These are phyloP conservation scores for Monopterus albus DNA, from an alignment of 2,113 vertebrate genomes.

Conservation along the genomic window DNA sequence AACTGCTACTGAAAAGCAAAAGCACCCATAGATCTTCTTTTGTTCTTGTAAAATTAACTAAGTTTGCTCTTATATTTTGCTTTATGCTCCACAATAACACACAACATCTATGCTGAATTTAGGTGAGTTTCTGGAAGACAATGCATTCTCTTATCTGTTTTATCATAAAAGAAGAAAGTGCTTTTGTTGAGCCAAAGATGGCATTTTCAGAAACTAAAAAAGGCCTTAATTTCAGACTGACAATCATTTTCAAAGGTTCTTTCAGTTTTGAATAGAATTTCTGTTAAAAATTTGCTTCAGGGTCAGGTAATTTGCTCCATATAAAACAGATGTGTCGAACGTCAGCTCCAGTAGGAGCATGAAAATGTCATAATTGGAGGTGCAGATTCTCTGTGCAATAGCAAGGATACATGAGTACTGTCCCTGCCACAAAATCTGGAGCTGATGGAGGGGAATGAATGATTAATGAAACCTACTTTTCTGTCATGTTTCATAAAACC, in stretches of 20 bases:
- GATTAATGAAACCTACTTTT: slow-evolving; percentile 77
- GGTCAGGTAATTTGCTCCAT: slow-evolving; percentile 47
- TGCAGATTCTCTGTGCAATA: slow-evolving; percentile 28
- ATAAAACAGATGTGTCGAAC: slow-evolving; percentile 19
- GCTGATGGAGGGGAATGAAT: slow-evolving; percentile 70
- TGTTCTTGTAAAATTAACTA: neutral
- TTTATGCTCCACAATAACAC: neutral
- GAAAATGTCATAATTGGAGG: slow-evolving; percentile 60
- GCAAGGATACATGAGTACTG: slow-evolving; percentile 42
- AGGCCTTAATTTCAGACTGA: neutral
- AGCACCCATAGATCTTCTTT: neutral
- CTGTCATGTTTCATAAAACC: slow-evolving; percentile 74
- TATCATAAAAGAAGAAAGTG: neutral
- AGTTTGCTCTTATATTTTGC: neutral
- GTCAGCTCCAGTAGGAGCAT: slow-evolving; percentile 33
- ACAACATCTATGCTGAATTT: neutral
- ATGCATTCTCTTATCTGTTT: too few species aligned
- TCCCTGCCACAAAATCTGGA: slow-evolving; percentile 49
- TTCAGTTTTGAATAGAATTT: slow-evolving; percentile 21
- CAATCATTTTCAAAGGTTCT: slow-evolving; percentile 14
- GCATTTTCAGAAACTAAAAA: slow-evolving; percentile 1
- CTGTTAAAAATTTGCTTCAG: neutral
- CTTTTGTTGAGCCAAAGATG: slow-evolving; percentile 3
- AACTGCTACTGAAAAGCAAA: neutral
- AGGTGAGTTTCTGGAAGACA: neutral